Conservation (phyloP, 2,797 vertebrate genomes). For the Petrocephalus sullivani region DNA sequence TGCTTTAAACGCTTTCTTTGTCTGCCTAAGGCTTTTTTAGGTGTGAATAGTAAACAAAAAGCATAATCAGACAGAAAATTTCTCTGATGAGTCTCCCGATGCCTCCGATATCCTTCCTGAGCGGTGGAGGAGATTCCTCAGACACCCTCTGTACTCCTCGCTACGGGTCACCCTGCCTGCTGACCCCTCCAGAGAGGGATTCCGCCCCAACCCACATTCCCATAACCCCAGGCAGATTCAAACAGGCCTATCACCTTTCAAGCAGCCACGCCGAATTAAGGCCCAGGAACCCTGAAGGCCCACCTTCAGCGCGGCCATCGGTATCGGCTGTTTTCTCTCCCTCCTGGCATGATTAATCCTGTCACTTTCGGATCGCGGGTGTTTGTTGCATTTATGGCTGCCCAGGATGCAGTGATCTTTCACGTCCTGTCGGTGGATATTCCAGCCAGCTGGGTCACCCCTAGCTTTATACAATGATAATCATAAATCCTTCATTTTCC, state of each 20-base stretch:
- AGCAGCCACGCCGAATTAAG: not conserved
- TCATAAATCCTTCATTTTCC: not conserved
- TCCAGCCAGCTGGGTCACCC: not conserved
- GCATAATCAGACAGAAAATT: not conserved
- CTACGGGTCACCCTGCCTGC: not conserved
- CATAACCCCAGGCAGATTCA: not conserved
- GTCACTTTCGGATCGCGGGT: not conserved
- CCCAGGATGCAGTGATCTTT: not conserved
- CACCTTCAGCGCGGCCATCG: not conserved
- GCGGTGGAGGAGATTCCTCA: not conserved
- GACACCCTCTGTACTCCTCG: not conserved
- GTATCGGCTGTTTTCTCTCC: not conserved
- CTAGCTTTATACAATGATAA: not conserved
- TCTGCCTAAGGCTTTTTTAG: not conserved
- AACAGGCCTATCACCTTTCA: constrained; percentile 10
- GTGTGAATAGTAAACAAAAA: not conserved
- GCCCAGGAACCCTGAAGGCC: not conserved
- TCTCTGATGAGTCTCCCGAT: not conserved
- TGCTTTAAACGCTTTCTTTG: not conserved
- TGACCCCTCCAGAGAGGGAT: not conserved
- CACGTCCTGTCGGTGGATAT: not conserved
- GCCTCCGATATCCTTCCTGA: not conserved
- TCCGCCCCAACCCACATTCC: not conserved
- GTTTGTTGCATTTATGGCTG: not conserved
- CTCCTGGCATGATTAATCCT: not conserved